These are phyloP conservation scores for Frankliniella intonsa DNA, from an alignment of 2,888 invertebrate species.

Conservation along the genomic window DNA sequence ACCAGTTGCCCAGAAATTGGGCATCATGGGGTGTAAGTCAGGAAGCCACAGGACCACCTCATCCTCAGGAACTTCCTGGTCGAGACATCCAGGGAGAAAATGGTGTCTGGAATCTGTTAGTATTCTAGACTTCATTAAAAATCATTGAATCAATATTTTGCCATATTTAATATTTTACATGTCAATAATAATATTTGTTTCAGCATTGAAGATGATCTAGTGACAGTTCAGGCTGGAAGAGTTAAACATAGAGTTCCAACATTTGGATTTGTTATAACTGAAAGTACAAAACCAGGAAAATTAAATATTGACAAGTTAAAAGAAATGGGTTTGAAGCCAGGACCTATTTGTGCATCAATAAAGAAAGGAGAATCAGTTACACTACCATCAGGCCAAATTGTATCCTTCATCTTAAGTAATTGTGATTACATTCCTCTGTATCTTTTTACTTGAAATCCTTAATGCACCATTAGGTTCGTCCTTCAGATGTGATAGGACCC, in stretches of 20 bases:
- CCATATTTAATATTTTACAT: background rate
- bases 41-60: constrained; percentile 36
- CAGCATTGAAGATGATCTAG: constrained; percentile 41
- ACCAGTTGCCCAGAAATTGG: constrained; percentile 40
- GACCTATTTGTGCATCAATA: constrained; percentile 44
- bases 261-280: constrained; percentile 46
- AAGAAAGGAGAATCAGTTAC: constrained; percentile 44
- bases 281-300: constrained; percentile 43
- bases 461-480: constrained; percentile 38
- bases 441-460: background rate
- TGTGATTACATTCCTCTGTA: background rate
- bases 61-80: constrained; percentile 44
- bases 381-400: constrained; percentile 41
- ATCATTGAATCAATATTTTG: background rate
- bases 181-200: background rate
- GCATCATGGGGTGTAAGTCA: constrained; percentile 35
- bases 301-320: constrained; percentile 43
- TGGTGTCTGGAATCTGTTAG: constrained; percentile 44
- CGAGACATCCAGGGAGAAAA: constrained; percentile 40
- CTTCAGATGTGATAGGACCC: constrained; percentile 43
- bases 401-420: constrained; percentile 37
- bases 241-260: constrained; percentile 46
- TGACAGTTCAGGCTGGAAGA: constrained; percentile 44
- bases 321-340: constrained; percentile 43
- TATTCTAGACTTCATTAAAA: constrained; percentile 4